Base-by-base conservation (phyloP, 2,888 invertebrate species). In the Amphimallon solstitiale region DNA sequence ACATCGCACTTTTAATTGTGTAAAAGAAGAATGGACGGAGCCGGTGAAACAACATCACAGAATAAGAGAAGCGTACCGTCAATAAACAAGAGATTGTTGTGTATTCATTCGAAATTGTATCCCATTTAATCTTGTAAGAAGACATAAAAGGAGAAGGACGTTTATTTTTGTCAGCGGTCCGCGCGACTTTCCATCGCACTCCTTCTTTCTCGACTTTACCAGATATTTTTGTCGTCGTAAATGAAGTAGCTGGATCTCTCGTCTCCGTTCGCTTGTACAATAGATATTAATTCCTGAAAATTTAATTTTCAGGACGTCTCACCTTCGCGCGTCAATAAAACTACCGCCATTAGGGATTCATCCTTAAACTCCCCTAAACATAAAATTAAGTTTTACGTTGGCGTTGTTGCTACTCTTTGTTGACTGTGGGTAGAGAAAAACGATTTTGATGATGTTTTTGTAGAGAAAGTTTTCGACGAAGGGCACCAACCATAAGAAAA, bases 251-350 rank as follows among this genome's bases (percentile, higher is more conserved):
- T 40, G 10, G 43, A 23, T 37, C 23, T 37, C 23, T 6, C 40
- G 29, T 29, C 12, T 15, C 19, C 14, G 12, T 9, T 37, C 38
- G 10, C 62, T 23, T n/a, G n/a, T 34, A 48, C 40, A 17, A 37
- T 19, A n/a, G 48, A 62, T 62, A 62, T 62, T 62, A 62, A 62
- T 62, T 62, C 35, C 10, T 49, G 48, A 62, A 62, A 62, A 62
- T 62, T 62, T 62, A 62, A 62, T 62, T 62, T 48, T 40, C 49
- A 49, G 48, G 48, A 35, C 49, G 37, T 37, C 10, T 62, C 49
- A 62, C 38, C 38, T 48, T 56, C 40, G 56, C 38, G 62, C 51
- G 46, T 61, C 61, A 21, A 48, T 46, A 61, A 60, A 61, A 61
- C 61, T 56, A 56, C 54, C 56, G 43, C 29, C 56, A 14, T 56